Evolutionary conservation across 37 sponge, comb jelly and placozoan genomes (phyloP).

Genomic region (Hormiphora californensis): DNA sequence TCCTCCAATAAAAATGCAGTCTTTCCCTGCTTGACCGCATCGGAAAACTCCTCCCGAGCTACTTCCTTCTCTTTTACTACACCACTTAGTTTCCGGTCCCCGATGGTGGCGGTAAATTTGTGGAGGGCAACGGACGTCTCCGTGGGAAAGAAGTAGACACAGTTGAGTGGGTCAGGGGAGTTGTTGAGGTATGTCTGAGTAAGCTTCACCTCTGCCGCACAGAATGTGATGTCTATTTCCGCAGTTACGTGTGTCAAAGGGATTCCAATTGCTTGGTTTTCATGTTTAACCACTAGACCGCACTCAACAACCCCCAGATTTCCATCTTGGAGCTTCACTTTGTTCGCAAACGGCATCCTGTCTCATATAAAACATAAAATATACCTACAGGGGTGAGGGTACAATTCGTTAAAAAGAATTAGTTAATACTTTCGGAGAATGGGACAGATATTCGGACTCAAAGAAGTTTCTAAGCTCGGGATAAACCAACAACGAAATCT

Average conservation of each 20-base stretch:
- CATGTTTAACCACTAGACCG: constrained; percentile 36
- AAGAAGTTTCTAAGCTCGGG: too few relatives aligned
- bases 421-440: too few relatives aligned
- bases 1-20: constrained; percentile 72
- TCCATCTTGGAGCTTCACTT: not conserved
- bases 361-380: too few relatives aligned
- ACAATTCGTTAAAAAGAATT: too few relatives aligned
- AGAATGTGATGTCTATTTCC: constrained; percentile 54
- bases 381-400: too few relatives aligned
- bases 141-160: constrained; percentile 68
- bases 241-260: constrained; percentile 64
- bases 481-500: too few relatives aligned
- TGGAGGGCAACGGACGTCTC: constrained; percentile 71
- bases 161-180: constrained; percentile 59
- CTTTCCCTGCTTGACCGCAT: constrained; percentile 66
- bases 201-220: constrained; percentile 60
- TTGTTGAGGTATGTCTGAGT: constrained; percentile 65
- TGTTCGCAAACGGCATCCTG: not conserved
- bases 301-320: not conserved
- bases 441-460: too few relatives aligned
- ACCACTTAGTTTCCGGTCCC: constrained; percentile 63
- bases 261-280: not conserved
- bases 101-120: constrained; percentile 61
- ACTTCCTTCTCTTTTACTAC: constrained; percentile 68
- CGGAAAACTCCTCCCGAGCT: constrained; percentile 64